Evolutionary conservation across 2,797 vertebrate species (phyloP).

Genomic region (Phoeniculus purpureus): DNA sequence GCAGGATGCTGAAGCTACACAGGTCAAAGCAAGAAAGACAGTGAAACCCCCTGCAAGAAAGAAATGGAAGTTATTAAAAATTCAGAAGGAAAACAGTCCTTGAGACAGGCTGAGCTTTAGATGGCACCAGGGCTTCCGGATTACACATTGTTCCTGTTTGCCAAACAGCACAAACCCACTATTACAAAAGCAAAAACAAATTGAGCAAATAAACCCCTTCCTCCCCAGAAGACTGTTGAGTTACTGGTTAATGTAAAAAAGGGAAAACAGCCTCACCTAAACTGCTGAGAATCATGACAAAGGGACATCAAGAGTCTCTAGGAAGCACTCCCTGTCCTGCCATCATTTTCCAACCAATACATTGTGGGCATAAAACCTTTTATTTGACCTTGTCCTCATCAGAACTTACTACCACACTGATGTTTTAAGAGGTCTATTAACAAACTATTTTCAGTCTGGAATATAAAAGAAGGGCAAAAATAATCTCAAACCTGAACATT

Average conservation of each 20-base stretch:
- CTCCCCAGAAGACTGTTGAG: background rate
- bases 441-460: background rate
- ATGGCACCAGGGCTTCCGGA: background rate
- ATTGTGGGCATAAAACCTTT: background rate
- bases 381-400: conserved; percentile 19
- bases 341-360: background rate
- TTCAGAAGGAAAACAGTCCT: background rate
- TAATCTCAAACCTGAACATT: background rate
- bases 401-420: background rate
- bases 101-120: background rate
- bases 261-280: background rate
- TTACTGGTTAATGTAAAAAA: background rate
- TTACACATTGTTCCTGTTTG: background rate
- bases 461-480: conserved; percentile 38
- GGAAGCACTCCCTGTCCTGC: background rate
- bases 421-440: conserved; percentile 19
- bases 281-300: background rate
- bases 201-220: conserved; percentile 12
- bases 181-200: conserved; percentile 17
- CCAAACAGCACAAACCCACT: background rate
- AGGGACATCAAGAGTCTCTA: background rate
- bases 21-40: background rate
- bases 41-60: background rate
- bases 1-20: background rate
- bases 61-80: background rate